Evolutionary conservation across 2,888 invertebrate species (phyloP).

Genomic region (Aradus depressus): DNA sequence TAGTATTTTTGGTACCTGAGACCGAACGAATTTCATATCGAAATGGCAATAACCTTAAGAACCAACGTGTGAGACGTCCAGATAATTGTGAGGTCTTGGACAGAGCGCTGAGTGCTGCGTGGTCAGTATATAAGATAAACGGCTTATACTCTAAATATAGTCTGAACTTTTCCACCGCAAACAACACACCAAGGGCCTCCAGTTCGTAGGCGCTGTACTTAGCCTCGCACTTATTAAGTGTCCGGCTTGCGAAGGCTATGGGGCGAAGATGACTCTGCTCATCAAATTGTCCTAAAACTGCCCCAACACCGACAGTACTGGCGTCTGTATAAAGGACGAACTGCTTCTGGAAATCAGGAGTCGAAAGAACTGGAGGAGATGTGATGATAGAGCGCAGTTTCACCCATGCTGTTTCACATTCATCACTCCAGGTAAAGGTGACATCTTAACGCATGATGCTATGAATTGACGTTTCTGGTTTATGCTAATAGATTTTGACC

Average conservation of each 20-base stretch:
- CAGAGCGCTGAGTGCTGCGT: too few species aligned
- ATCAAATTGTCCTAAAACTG: neutral
- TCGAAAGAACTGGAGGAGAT: constrained; percentile 3
- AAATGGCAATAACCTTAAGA: constrained; percentile 6
- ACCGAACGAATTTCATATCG: constrained; percentile 1
- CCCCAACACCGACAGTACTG: constrained; percentile 4
- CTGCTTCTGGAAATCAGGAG: constrained; percentile 2
- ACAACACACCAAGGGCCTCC: too few species aligned
- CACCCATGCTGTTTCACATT: constrained; percentile 7
- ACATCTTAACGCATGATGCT: too few species aligned
- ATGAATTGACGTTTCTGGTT: too few species aligned
- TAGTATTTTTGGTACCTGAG: too few species aligned
- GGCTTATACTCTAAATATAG: too few species aligned
- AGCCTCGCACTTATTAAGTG: neutral
- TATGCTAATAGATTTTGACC: too few species aligned
- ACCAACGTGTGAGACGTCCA: constrained; percentile 6
- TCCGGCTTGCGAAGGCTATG: constrained; percentile 1
- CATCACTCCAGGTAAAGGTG: neutral
- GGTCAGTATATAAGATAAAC: too few species aligned
- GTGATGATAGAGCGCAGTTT: neutral
- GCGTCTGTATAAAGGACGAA: constrained; percentile 11
- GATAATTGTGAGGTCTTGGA: too few species aligned
- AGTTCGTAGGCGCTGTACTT: constrained; percentile 13
- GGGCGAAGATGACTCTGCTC: neutral
- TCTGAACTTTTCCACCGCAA: too few species aligned